Conservation (phyloP, 2,113 vertebrate species). For the Piprites chloris region DNA sequence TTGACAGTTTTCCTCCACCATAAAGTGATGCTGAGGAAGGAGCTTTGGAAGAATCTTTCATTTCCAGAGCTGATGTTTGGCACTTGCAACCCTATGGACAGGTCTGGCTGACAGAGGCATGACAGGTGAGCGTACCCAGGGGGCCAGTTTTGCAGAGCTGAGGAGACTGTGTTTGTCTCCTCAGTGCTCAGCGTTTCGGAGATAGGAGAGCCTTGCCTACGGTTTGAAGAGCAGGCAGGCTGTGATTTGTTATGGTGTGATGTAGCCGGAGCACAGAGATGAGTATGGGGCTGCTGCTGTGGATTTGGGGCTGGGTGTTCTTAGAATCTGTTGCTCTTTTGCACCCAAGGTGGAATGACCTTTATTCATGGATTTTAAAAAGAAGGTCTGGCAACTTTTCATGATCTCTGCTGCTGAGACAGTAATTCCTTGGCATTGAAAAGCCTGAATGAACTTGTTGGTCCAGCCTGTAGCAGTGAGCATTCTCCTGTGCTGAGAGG, state of each 20-base stretch:
- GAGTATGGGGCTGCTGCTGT: neutral
- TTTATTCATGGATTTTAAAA: neutral
- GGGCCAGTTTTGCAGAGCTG: neutral
- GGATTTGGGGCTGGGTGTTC: neutral
- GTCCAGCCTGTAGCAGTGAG: neutral
- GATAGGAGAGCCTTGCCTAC: neutral
- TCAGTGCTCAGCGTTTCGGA: no score
- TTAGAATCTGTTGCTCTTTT: neutral
- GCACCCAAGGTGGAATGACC: neutral
- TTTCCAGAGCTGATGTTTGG: neutral
- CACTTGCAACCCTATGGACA: accelerated
- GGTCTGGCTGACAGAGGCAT: accelerated
- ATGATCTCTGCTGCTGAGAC: neutral
- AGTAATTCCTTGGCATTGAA: neutral
- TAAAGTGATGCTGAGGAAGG: neutral
- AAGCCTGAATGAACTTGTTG: neutral
- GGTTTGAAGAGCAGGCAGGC: neutral
- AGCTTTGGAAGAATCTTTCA: neutral
- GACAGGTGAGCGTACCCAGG: accelerated
- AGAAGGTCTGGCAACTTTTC: neutral
- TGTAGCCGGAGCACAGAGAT: accelerated
- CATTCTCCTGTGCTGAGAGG: neutral
- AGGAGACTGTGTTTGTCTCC: neutral
- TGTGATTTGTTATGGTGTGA: neutral
- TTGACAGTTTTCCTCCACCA: neutral